A percentile compares a stretch with the other conserved stretches of the same genome.
These are phyloP conservation scores for Oligia strigilis DNA, from an alignment of 2,888 invertebrate genomes.

Conservation along the genomic window DNA sequence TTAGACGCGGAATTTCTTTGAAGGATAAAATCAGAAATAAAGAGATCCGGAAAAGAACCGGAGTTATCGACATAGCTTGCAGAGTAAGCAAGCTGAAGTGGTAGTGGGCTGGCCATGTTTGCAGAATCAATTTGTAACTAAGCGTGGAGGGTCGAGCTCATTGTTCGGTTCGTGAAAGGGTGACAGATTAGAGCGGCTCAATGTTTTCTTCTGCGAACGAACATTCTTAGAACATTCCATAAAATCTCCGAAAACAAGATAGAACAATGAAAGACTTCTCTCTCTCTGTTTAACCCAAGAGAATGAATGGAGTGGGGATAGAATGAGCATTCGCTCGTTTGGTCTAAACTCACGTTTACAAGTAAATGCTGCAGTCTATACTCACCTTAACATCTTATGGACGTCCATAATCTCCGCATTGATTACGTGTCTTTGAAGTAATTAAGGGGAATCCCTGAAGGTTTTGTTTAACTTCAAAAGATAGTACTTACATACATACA, in stretches of 20 bases:
- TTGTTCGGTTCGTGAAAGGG: background rate
- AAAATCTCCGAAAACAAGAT: background rate
- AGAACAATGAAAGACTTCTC: background rate
- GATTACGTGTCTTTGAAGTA: slow-evolving; percentile 10
- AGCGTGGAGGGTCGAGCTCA: background rate
- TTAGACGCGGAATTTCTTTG: too few relatives aligned
- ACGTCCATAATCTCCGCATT: background rate
- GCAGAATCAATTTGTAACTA: background rate
- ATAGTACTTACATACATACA: background rate
- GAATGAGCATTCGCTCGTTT: background rate
- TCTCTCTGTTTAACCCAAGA: background rate
- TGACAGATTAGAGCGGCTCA: background rate
- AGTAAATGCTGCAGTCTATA: background rate
- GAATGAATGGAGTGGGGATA: background rate
- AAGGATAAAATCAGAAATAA: too few relatives aligned
- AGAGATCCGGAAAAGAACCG: too few relatives aligned
- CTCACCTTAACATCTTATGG: background rate
- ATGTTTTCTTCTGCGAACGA: background rate
- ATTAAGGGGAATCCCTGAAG: background rate
- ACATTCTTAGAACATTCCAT: background rate
- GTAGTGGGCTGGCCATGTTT: background rate
- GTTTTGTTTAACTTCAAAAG: background rate
- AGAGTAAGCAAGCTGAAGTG: too few relatives aligned
- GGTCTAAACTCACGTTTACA: background rate
- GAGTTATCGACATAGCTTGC: too few relatives aligned